Evolutionary conservation across 1,140 invertebrate species (phyloP).

Genomic region (Lordiphosa clarofinis): DNA sequence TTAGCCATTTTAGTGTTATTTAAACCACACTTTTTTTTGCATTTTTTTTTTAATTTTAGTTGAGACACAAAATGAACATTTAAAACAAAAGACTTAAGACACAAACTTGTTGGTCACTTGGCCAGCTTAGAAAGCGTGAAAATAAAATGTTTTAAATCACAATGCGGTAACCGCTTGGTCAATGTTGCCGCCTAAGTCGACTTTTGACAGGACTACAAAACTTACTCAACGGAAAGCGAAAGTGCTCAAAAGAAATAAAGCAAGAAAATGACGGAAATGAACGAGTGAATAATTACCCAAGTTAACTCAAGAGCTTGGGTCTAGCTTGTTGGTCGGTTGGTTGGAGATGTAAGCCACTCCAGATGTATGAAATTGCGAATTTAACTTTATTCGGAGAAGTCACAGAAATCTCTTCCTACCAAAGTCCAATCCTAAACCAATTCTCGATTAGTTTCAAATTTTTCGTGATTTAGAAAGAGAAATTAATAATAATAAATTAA

Average conservation of each 20-base stretch:
- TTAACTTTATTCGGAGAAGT: no score
- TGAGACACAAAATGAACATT: slow-evolving; percentile 16
- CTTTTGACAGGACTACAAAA: slow-evolving; percentile 10
- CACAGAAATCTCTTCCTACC: no score
- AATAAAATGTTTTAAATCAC: slow-evolving; percentile 18
- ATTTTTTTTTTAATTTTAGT: slow-evolving; percentile 30
- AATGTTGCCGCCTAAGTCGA: not conserved
- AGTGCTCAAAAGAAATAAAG: not conserved
- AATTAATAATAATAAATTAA: no score
- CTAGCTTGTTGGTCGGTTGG: not conserved
- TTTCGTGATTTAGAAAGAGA: no score
- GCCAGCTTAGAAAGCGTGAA: slow-evolving; percentile 59
- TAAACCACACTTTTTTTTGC: slow-evolving; percentile 1
- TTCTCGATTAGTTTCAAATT: no score
- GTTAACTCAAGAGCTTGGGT: not conserved
- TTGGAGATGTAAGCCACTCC: no score
- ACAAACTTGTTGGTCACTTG: slow-evolving; percentile 35
- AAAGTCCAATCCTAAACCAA: no score
- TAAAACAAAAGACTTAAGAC: slow-evolving; percentile 4
- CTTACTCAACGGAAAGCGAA: slow-evolving; percentile 10
- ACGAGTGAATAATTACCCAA: not conserved
- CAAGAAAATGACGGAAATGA: slow-evolving; percentile 10
- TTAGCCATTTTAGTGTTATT: slow-evolving; percentile 22
- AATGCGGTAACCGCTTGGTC: slow-evolving; percentile 25
- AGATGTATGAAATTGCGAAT: no score